Percentiles rank a stretch among this genome's conserved stretches.
These are phyloP conservation scores for Exaiptasia diaphana DNA, from an alignment of 64 coral and sea anemone species.

Conservation along the genomic window DNA sequence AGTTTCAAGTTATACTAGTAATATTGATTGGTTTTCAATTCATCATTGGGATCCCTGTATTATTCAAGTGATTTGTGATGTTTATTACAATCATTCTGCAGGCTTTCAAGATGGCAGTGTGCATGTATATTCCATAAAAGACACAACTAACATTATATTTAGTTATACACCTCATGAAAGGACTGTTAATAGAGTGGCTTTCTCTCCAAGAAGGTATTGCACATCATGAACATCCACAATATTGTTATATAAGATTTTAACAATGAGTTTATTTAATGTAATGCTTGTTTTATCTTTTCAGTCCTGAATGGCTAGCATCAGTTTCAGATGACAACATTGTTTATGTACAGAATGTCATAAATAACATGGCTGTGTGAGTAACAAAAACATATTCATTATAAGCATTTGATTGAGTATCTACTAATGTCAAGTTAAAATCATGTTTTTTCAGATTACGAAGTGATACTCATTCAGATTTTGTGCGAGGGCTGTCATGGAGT, in stretches of 20 bases:
- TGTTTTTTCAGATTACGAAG: slow-evolving; percentile 62
- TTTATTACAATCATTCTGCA: no score
- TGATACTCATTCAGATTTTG: slow-evolving; percentile 81
- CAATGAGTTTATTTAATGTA: no score
- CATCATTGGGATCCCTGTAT: no score
- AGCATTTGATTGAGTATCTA: background rate
- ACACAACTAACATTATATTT: slow-evolving; percentile 57
- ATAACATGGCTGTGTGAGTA: slow-evolving; percentile 83
- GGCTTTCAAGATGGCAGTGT: slow-evolving; percentile 89
- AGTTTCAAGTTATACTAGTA: no score
- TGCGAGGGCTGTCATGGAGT: slow-evolving; percentile 86
- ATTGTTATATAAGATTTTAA: no score
- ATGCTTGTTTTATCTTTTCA: slow-evolving; percentile 19
- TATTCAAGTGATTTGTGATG: no score
- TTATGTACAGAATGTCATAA: slow-evolving; percentile 80
- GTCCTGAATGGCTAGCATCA: slow-evolving; percentile 95
- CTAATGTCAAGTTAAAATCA: no score
- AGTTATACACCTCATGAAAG: slow-evolving; percentile 75
- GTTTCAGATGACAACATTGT: slow-evolving; percentile 84
- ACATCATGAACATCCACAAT: background rate
- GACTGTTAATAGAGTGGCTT: slow-evolving; percentile 82
- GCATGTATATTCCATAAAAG: slow-evolving; percentile 64
- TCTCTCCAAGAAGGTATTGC: slow-evolving; percentile 84
- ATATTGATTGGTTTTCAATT: no score
- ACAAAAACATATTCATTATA: background rate